Evolutionary conservation across 2,113 vertebrate species (phyloP), one percentile per base, ranked within the genome.

Genomic region (Takifugu flavidus): DNA sequence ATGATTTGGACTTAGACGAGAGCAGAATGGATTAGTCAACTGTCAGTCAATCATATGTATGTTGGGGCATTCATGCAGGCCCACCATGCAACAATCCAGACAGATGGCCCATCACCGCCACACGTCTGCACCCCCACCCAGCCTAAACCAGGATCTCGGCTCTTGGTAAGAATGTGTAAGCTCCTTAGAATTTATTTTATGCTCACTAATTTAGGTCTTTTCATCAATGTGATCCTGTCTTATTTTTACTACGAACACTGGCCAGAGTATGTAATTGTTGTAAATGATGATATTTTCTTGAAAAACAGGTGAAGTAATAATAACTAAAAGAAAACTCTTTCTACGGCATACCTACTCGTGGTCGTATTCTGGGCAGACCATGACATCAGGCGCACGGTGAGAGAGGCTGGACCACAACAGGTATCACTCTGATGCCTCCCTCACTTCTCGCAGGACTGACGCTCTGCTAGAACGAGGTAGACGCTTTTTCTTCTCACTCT

Each of bases 391-490:
- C 72, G 69, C 50, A 55, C 64, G 68, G 62, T 13, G 14, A 76
- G 78, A 77, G 83, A 86, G 78, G 61, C 73, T 75, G 84, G 86
- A 74, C 66, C 70, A 45, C 63, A 88, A 82, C 86, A 91, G 86
- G 86, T 90, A 88, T 86, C 85, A 81, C 65, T 66, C 74, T 78
- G 89, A 88, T 83, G 90, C 89, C 88, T 91, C 87, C 77, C 76
- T 85, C 65, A 79, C 74, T 86, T 88, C 83, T 82, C 85, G 75
- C 81, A 83, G 77, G 80, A 63, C 59, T 78, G 56, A 63, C 67
- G 25, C 75, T 63, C 56, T 75, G 60, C 54, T n/a, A 75, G 49
- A 82, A 79, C 53, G 83, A 90, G 86, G 89, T 88, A 87, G 51
- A 74, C 28, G 64, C 39, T 62, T 71, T 57, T 78, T 78, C 45